Conservation (phyloP, 2,888 invertebrate genomes). For the Campoletis raptor region DNA sequence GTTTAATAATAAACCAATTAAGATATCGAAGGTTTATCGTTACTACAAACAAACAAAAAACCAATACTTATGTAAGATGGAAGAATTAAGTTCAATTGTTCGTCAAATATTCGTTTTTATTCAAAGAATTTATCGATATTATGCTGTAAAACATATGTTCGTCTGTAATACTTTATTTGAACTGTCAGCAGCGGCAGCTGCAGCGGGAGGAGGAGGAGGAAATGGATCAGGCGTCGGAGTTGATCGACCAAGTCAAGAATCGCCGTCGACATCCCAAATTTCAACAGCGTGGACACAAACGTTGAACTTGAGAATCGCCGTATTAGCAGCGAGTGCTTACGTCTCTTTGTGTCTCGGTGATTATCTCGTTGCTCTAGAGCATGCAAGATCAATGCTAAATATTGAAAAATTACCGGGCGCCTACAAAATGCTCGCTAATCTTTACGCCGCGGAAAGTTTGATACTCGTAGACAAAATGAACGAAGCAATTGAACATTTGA, state of each 20-base stretch:
- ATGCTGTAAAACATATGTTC: neutral
- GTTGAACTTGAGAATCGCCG: slow-evolving; percentile 85
- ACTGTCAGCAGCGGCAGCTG: slow-evolving; percentile 22
- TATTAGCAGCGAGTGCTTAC: slow-evolving; percentile 93
- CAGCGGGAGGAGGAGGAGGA: slow-evolving; percentile 14
- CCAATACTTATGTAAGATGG: too few relatives aligned
- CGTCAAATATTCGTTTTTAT: neutral
- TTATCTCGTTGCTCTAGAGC: slow-evolving; percentile 91
- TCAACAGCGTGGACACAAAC: slow-evolving; percentile 75
- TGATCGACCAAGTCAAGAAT: slow-evolving; percentile 68
- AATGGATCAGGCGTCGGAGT: neutral
- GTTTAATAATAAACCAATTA: too few relatives aligned
- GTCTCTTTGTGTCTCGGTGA: slow-evolving; percentile 94
- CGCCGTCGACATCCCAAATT: slow-evolving; percentile 60
- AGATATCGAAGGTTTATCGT: too few relatives aligned
- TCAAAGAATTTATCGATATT: neutral
- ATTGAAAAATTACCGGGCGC: slow-evolving; percentile 91
- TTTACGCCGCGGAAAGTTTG: slow-evolving; percentile 96
- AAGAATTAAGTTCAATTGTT: too few relatives aligned
- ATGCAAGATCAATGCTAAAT: slow-evolving; percentile 90
- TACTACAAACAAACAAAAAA: too few relatives aligned
- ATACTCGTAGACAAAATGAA: slow-evolving; percentile 92
- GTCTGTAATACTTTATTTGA: neutral
- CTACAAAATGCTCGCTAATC: slow-evolving; percentile 92
- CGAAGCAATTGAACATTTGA: slow-evolving; percentile 94